A percentile compares a stretch with the other conserved stretches of the same genome.
Evolutionary conservation across 2,888 invertebrate genomes (phyloP).

Genomic region (Acleris holmiana): DNA sequence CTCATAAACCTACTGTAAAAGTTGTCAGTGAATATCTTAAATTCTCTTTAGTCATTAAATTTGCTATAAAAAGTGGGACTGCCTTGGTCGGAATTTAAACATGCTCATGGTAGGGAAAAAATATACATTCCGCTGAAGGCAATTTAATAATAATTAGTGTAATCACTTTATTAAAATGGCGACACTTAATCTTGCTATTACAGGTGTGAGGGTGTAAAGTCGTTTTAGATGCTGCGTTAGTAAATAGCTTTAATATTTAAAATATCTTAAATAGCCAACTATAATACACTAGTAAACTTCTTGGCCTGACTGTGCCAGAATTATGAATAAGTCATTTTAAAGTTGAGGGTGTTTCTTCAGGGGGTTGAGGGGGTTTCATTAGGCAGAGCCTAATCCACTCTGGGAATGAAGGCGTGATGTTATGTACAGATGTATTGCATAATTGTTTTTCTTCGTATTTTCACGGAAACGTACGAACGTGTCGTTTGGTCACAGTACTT

Average conservation of each 20-base stretch:
- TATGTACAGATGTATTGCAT: no score
- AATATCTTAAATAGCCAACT: no score
- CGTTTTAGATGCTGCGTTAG: background rate
- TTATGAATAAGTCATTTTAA: no score
- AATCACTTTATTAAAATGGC: constrained; percentile 25
- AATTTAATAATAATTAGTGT: constrained; percentile 25
- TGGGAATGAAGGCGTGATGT: no score
- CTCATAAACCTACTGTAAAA: background rate
- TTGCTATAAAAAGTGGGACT: constrained; percentile 36
- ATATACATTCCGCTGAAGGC: constrained; percentile 19
- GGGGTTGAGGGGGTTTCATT: no score
- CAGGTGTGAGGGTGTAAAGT: constrained; percentile 8
- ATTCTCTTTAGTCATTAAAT: constrained; percentile 39
- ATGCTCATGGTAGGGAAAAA: constrained; percentile 1
- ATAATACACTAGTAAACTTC: no score
- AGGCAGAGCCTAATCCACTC: no score
- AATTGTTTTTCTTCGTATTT: no score
- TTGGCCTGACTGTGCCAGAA: no score
- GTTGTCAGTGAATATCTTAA: constrained; percentile 33
- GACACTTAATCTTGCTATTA: constrained; percentile 12
- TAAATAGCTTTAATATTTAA: background rate
- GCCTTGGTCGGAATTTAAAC: constrained; percentile 25
- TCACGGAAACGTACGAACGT: no score
- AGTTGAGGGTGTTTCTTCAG: no score
- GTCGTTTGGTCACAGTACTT: no score